Percentiles rank a stretch among this genome's conserved stretches.
phyloP scores from a whole-genome alignment of 2,888 invertebrate species.

The Thereva nobilitata region DNA sequence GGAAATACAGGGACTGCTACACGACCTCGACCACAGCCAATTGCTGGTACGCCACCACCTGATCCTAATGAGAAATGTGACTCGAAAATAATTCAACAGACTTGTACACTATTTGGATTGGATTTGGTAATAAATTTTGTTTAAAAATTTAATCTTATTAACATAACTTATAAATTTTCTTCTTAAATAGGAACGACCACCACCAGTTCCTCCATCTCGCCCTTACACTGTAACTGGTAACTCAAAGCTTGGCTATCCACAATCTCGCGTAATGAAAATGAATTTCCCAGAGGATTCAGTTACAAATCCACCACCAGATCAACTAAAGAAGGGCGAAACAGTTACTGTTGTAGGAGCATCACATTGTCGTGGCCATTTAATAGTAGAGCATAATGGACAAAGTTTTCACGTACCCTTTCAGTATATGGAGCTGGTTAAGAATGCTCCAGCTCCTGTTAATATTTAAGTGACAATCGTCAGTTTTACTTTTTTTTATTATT shows the following conservation, averaged over 20 bases:
- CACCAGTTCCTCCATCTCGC: constrained; percentile 87
- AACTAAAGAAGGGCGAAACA: constrained; percentile 78
- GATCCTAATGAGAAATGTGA: constrained; percentile 85
- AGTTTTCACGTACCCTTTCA: constrained; percentile 82
- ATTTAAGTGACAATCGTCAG: constrained; percentile 39
- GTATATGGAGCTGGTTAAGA: constrained; percentile 70
- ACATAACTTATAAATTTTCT: constrained; percentile 40
- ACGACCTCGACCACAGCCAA: constrained; percentile 86
- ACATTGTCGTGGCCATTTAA: constrained; percentile 80
- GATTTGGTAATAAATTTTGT: constrained; percentile 69
- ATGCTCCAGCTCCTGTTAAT: constrained; percentile 43
- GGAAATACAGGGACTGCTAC: constrained; percentile 60
- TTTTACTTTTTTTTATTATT: not conserved
- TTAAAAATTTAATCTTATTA: constrained; percentile 12
- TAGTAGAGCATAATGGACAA: constrained; percentile 78
- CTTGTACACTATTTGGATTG: constrained; percentile 86
- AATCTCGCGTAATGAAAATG: constrained; percentile 88
- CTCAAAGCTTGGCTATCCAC: constrained; percentile 90
- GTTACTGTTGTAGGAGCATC: constrained; percentile 90
- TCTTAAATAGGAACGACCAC: constrained; percentile 76
- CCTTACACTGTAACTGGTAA: constrained; percentile 89
- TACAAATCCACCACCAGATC: constrained; percentile 54
- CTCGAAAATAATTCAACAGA: constrained; percentile 85
- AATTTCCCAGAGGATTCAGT: constrained; percentile 72
- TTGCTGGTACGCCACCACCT: constrained; percentile 87